These are phyloP conservation scores for Neelides sp. DNA, from an alignment of 1,140 invertebrate species.

Conservation along the genomic window DNA sequence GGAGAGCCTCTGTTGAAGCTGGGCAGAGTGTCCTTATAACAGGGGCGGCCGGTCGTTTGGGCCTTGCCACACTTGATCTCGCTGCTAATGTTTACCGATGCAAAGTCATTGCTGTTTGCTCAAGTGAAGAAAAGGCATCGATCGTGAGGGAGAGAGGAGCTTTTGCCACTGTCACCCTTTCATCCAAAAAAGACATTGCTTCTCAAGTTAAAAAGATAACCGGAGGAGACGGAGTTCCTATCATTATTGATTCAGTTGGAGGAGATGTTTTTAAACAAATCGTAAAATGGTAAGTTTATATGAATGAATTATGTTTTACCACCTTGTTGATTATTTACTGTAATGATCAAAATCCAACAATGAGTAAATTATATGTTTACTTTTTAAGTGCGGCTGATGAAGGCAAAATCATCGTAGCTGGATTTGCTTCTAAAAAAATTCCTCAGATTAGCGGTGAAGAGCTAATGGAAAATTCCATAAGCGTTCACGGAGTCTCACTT, in stretches of 20 bases:
- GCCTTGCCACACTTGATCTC: constrained; percentile 49
- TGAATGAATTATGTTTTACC: constrained; percentile 9
- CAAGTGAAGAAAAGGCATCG: constrained; percentile 42
- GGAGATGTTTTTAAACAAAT: constrained; percentile 45
- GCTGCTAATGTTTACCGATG: constrained; percentile 44
- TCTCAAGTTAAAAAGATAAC: constrained; percentile 44
- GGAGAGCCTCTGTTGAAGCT: constrained; percentile 41
- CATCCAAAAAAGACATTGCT: constrained; percentile 41
- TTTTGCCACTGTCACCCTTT: constrained; percentile 44
- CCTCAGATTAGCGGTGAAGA: constrained; percentile 35
- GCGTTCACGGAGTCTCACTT: constrained; percentile 44
- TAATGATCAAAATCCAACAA: not conserved
- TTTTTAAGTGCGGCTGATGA: constrained; percentile 38
- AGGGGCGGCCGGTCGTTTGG: constrained; percentile 42
- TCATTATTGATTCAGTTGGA: constrained; percentile 46
- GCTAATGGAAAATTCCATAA: constrained; percentile 37
- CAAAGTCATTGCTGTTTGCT: constrained; percentile 48
- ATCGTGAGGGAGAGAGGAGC: constrained; percentile 46
- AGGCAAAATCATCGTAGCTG: constrained; percentile 45
- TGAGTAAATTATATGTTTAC: not conserved
- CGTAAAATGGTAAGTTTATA: constrained; percentile 40
- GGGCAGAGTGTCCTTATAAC: constrained; percentile 45
- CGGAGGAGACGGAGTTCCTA: constrained; percentile 42
- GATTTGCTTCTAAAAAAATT: constrained; percentile 40
- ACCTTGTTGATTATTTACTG: not conserved